phyloP scores from a whole-genome alignment of 2,113 vertebrate species.

The Camelus bactrianus region DNA sequence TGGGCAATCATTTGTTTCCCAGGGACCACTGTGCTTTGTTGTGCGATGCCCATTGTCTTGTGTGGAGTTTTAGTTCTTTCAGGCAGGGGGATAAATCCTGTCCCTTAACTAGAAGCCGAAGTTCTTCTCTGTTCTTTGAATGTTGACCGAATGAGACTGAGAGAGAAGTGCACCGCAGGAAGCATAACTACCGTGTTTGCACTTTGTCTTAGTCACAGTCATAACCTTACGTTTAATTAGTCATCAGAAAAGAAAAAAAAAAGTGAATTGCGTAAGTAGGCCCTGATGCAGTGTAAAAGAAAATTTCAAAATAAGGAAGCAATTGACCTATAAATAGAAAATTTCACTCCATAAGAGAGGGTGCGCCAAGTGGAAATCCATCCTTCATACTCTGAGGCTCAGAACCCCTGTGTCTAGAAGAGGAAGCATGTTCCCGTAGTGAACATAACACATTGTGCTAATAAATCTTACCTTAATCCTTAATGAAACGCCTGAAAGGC shows the following conservation, averaged over 20 bases:
- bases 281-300: background rate
- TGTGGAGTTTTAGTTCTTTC: background rate
- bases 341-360: background rate
- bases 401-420: background rate
- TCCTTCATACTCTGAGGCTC: background rate
- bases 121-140: background rate
- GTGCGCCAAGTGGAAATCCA: background rate
- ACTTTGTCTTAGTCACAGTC: background rate
- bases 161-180: background rate
- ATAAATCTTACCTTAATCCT: background rate
- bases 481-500: background rate
- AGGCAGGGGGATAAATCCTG: background rate
- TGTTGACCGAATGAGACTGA: background rate
- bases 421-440: background rate
- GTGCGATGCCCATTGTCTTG: background rate
- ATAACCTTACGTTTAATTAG: constrained; percentile 9
- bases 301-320: background rate
- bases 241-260: background rate
- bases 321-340: background rate
- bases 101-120: background rate
- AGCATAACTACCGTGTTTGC: background rate
- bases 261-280: background rate
- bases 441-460: background rate
- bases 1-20: background rate
- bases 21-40: background rate